Evolutionary conservation across 2,113 vertebrate genomes (phyloP).

Genomic region (Pipra filicauda): DNA sequence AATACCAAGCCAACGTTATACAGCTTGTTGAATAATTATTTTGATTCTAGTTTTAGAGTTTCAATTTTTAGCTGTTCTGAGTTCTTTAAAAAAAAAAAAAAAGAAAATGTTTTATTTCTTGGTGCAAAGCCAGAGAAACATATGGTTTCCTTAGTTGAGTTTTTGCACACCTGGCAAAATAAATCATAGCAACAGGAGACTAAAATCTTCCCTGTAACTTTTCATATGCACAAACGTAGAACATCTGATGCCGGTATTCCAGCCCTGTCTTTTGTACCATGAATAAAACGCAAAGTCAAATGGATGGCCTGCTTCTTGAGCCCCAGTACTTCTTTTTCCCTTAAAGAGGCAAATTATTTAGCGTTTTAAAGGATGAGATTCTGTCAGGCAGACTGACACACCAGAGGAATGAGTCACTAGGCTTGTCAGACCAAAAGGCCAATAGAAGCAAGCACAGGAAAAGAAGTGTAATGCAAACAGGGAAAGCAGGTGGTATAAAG

Average conservation of each 20-base stretch:
- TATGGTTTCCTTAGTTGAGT: slow-evolving; percentile 53
- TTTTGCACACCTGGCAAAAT: slow-evolving; percentile 64
- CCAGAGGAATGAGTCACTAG: neutral
- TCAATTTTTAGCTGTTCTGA: neutral
- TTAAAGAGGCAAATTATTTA: slow-evolving; percentile 8
- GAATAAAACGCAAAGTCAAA: slow-evolving; percentile 11
- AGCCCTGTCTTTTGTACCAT: neutral
- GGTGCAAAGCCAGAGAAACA: slow-evolving; percentile 50
- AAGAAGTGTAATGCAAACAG: slow-evolving; percentile 36
- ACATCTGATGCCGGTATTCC: neutral
- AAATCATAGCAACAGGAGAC: slow-evolving; percentile 49
- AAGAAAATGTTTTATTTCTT: slow-evolving; percentile 4
- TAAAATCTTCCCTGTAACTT: slow-evolving; percentile 47
- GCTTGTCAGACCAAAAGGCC: slow-evolving; percentile 14
- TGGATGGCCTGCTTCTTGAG: neutral
- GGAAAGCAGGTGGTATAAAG: slow-evolving; percentile 50
- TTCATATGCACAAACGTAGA: neutral
- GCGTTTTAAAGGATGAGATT: neutral
- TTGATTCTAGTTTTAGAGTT: slow-evolving; percentile 29
- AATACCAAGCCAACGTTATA: slow-evolving; percentile 16
- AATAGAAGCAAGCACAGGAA: slow-evolving; percentile 17
- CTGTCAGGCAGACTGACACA: neutral
- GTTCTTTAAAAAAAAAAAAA: neutral
- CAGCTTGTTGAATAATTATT: slow-evolving; percentile 32
- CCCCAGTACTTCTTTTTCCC: neutral